Evolutionary conservation across 2,888 invertebrate species (phyloP).

Genomic region (Campopleginae sp.): DNA sequence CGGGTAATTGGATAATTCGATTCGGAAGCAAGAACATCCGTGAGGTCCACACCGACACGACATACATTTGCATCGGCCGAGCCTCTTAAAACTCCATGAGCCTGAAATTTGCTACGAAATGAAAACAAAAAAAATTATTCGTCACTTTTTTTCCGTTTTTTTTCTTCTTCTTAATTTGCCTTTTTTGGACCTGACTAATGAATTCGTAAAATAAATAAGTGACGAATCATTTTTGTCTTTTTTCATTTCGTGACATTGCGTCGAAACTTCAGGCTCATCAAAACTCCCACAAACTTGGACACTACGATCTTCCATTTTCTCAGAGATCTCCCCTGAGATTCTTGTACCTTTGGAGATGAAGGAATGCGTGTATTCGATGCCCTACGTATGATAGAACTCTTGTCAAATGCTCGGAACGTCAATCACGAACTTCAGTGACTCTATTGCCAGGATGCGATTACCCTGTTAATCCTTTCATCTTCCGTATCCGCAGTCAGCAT

Average conservation of each 20-base stretch:
- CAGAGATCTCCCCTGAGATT: not conserved
- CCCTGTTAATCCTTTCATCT: constrained; percentile 2
- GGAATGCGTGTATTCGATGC: constrained; percentile 21
- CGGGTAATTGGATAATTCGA: constrained; percentile 82
- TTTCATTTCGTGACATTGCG: no score
- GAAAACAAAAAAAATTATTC: no score
- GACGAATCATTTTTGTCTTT: no score
- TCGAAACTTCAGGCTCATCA: no score
- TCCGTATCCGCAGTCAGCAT: not conserved
- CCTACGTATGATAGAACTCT: not conserved
- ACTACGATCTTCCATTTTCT: constrained; percentile 31
- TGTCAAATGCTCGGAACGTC: constrained; percentile 5
- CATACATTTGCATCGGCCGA: not conserved
- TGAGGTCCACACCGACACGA: constrained; percentile 19
- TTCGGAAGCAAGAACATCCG: constrained; percentile 71
- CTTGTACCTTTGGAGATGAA: not conserved
- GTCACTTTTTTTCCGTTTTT: no score
- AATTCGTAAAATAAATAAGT: no score
- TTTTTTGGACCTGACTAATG: no score
- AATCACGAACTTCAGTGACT: constrained; percentile 7
- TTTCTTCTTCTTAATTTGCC: no score
- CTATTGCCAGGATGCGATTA: constrained; percentile 13
- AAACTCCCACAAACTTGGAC: not conserved
- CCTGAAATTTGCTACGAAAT: no score
- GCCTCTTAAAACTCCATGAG: constrained; percentile 26